Percentiles rank a stretch among this genome's conserved stretches.
Conservation (phyloP, 2,888 invertebrate species). For the Diogma glabrata region DNA sequence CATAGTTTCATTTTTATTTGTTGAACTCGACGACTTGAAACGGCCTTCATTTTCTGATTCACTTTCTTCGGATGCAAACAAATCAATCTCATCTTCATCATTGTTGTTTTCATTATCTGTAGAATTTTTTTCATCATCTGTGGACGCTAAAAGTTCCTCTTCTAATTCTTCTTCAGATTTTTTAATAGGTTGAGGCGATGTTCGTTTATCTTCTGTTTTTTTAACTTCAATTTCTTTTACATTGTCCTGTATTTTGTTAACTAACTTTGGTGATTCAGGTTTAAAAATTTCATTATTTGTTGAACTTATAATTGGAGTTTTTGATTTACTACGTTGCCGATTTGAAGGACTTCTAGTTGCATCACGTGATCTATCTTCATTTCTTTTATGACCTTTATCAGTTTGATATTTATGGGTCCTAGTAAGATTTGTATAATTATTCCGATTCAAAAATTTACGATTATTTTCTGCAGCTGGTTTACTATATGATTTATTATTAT, state of each 20-base stretch:
- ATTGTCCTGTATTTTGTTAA: background rate
- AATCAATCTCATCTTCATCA: conserved; percentile 21
- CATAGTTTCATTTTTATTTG: conserved; percentile 17
- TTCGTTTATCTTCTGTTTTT: background rate
- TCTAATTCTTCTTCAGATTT: conserved; percentile 16
- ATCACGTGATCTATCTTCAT: conserved; percentile 2
- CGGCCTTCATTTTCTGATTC: conserved; percentile 23
- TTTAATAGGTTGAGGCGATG: background rate
- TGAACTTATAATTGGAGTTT: background rate
- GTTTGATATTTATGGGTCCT: background rate
- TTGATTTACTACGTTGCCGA: conserved; percentile 1
- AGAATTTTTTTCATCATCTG: conserved; percentile 15
- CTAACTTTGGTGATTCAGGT: background rate
- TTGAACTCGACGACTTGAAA: conserved; percentile 19
- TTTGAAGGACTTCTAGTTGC: background rate
- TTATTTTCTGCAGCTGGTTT: conserved; percentile 7
- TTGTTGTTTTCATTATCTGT: conserved; percentile 16
- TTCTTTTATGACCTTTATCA: background rate
- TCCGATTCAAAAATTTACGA: conserved; percentile 8
- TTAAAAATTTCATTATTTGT: background rate
- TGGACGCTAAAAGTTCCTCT: conserved; percentile 13
- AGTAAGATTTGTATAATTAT: conserved; percentile 9
- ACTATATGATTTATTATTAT: conserved; percentile 3
- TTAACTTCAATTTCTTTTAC: conserved; percentile 6
- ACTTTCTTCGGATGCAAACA: conserved; percentile 22